These are phyloP conservation scores for Tetragnatha versicolor DNA, from an alignment of 1,140 invertebrate species.

Conservation along the genomic window DNA sequence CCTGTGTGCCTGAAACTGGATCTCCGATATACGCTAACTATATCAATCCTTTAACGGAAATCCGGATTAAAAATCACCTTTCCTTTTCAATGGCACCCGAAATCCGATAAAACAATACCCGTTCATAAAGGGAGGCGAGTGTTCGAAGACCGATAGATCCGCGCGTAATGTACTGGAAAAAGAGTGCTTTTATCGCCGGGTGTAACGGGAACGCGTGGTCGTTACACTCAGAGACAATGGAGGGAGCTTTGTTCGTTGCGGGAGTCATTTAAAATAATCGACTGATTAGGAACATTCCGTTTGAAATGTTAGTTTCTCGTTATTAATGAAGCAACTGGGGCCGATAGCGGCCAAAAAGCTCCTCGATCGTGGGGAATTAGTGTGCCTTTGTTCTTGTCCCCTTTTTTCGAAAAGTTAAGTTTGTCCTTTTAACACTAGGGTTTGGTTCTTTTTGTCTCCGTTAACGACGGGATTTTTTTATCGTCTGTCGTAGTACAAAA, in stretches of 20 bases:
- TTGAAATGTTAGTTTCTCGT: conserved; percentile 30
- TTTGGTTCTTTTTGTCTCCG: too few species aligned
- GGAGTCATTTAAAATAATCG: conserved; percentile 52
- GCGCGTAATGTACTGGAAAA: conserved; percentile 46
- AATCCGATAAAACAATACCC: conserved; percentile 50
- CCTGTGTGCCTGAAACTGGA: not conserved
- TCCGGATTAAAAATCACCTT: conserved; percentile 50
- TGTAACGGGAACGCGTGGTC: conserved; percentile 44
- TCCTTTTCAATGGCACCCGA: conserved; percentile 7
- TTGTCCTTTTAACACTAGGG: too few species aligned
- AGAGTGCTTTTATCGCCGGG: conserved; percentile 20
- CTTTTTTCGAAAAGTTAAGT: too few species aligned
- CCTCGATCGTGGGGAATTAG: too few species aligned
- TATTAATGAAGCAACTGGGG: too few species aligned
- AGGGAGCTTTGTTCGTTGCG: conserved; percentile 30
- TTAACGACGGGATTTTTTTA: too few species aligned
- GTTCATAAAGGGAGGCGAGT: conserved; percentile 43
- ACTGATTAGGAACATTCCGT: conserved; percentile 45
- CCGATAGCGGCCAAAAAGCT: too few species aligned
- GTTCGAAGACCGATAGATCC: conserved; percentile 50
- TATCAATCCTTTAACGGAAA: conserved; percentile 18
- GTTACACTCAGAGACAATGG: conserved; percentile 37
- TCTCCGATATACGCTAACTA: conserved; percentile 44
- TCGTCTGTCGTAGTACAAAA: too few species aligned
- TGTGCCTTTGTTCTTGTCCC: too few species aligned